Base-by-base conservation (phyloP, 1,140 invertebrate genomes). In the Leptoteleia sp. region DNA sequence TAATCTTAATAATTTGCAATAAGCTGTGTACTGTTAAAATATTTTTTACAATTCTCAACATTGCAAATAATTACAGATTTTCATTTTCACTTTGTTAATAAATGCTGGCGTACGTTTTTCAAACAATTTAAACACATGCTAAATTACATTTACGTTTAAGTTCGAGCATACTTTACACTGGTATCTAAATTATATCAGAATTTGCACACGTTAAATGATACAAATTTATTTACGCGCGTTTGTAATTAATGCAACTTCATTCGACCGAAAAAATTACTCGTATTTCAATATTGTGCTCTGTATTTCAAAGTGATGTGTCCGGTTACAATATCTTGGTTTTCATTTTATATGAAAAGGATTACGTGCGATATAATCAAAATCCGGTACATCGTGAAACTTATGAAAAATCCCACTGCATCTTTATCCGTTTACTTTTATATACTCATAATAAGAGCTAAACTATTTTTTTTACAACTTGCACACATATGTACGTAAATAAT, bases 341-440 rank as follows among this genome's bases (percentile, higher is more conserved):
- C 19, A 22, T 5, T 22, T 12, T 8, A 38, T 38, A 13, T 15
- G 19, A 42, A 42, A 19, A 16, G 5, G 5, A n/a, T 42, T 42
- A 17, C 1, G 19, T 42, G 1, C 38, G 4, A n/a, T 11, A 42
- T 42, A 19, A 42, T 42, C 38, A 42, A 35, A 35, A 35, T 35
- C 33, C 33, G 19, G 19, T 22, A 22, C 19, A 22, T 9, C 38
- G 1, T 2, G 16, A 0, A 42, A 42, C 38, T 42, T 42, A 19
- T 42, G 7, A 42, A 42, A 42, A 9, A 42, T 38, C 4, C 35
- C 7, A 12, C 12, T 42, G n/a, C 16, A 42, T 19, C 16, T 19
- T 42, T 42, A 42, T n/a, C 38, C 38, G 8, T 42, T 42, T 42
- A 42, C 38, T 42, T 42, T 19, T 42, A 42, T 42, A 7, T 9